Base-by-base conservation (phyloP, 2,113 vertebrate species). In the Megaleporinus macrocephalus region DNA sequence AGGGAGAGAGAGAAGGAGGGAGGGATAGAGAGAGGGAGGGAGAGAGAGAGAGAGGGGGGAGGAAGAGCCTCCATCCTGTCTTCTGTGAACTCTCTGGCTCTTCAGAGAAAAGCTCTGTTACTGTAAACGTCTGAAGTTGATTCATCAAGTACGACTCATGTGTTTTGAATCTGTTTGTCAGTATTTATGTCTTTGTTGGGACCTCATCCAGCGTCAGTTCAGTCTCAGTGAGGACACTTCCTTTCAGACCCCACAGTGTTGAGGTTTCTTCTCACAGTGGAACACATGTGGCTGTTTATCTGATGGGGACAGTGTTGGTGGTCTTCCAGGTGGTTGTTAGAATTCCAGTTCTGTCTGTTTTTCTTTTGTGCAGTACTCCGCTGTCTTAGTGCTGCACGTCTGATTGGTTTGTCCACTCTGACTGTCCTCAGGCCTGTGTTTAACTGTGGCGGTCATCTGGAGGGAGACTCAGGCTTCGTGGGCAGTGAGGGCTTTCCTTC, bases 401-500 rank as follows among this genome's bases (percentile, higher is more conserved):
- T 62, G 36, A 47, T 12, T 51, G 49, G 3, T 55, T 22, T 75
- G 15, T 80, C 12, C 30, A 69, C 55, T 65, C 18, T 80, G 3
- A n/a, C 53, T 57, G 3, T 24, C 80, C 73, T 13, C 87, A 97
- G 96, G 91, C 96, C 96, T 0, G 93, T 93, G 80, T 97, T 97
- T 88, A 79, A 93, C 80, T 98, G 97, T 2, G 96, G 96, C 72
- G 97, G 96, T 26, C 92, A 94, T n/a, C 74, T 96, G 69, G 90
- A 90, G 0, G 90, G 91, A 20, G 95, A 96, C 16, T 95, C 94
- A 0, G 96, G 97, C 73, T 96, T 96, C 73, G 89, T 97, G 36
- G 97, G 93, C 84, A 97, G 97, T 62, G 96, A 97, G 73, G 94
- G 92, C 0, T 97, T 97, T 89, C 96, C 96, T 11, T 93, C 86